Base-by-base conservation (phyloP, 2,888 invertebrate species). In the Drosophila nr. perissopoda region DNA sequence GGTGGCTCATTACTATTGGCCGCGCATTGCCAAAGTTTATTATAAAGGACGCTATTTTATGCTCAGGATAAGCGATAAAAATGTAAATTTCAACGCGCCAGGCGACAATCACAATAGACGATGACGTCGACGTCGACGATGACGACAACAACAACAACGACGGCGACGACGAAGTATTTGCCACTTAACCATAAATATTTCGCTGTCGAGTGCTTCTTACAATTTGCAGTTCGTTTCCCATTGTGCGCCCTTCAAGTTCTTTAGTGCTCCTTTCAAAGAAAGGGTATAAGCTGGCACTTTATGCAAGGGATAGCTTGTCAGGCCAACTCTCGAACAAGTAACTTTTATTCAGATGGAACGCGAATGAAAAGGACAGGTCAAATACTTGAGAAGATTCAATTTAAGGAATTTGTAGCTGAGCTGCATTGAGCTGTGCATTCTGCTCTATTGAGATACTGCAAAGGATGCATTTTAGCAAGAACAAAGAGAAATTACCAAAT, bases 1-100 rank as follows among this genome's bases (percentile, higher is more conserved):
- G 93, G 98, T 99, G 77, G 98, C 98, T 87, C 98, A 98, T 94
- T 99, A 99, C 94, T 99, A 98, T 94, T 99, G 99, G 99, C 98
- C 99, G 78, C 95, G 99, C 91, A 98, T 99, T 92, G 97, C 97
- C 89, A 99, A 99, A 95, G 97, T 99, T 91, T 98, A 98, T 94
- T 98, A 97, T 94, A 98, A 98, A 94, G 98, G 98, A 91, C 96
- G 98, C 92, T 98, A 98, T 94, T 99, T 99, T 94, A 98, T 99
- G 97, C 95, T 99, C 70, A 95, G 97, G 91, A 98, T 99, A 83
- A 97, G 97, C 91, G 99, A 99, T 94, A 99, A 98, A 95, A 98
- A 98, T 94, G 98, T 98, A 95, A 96, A 96, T 92, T 89, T 73
- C 68, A 70, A 59, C 76, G 48, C 74, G 63, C 70, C 77, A 67